Conservation (phyloP, 2,888 invertebrate genomes). For the Tetramorium bicarinatum region DNA sequence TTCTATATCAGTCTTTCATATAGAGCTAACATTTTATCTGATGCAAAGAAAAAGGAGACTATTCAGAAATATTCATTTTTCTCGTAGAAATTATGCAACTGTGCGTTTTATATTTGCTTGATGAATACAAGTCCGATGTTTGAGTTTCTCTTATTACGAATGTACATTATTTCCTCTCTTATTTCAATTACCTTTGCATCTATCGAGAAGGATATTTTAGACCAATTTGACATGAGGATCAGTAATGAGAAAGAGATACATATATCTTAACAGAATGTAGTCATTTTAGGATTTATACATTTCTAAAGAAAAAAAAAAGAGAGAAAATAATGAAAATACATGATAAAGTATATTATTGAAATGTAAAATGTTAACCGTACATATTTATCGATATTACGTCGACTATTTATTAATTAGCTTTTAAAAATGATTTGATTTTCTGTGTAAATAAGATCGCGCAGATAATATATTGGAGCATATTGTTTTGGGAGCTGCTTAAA, state of each 20-base stretch:
- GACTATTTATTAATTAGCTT: constrained; percentile 35
- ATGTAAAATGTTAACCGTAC: constrained; percentile 13
- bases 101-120: background rate
- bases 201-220: background rate
- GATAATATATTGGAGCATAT: constrained; percentile 21
- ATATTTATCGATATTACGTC: constrained; percentile 33
- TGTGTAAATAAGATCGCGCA: constrained; percentile 24
- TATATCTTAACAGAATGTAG: background rate
- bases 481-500: constrained; percentile 8
- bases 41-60: background rate
- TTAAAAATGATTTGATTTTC: constrained; percentile 16
- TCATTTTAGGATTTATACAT: constrained; percentile 63
- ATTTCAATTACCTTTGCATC: background rate
- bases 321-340: background rate
- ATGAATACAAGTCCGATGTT: background rate
- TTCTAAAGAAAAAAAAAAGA: constrained; percentile 40
- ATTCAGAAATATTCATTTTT: constrained; percentile 39
- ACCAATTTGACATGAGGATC: background rate
- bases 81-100: background rate
- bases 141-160: background rate
- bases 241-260: background rate
- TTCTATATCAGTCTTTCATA: background rate
- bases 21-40: constrained; percentile 9
- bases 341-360: background rate
- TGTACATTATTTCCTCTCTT: constrained; percentile 1